Percentiles rank a stretch among this genome's conserved stretches.
Evolutionary conservation across 1,140 invertebrate genomes (phyloP).

Genomic region (Chymomyza costata): DNA sequence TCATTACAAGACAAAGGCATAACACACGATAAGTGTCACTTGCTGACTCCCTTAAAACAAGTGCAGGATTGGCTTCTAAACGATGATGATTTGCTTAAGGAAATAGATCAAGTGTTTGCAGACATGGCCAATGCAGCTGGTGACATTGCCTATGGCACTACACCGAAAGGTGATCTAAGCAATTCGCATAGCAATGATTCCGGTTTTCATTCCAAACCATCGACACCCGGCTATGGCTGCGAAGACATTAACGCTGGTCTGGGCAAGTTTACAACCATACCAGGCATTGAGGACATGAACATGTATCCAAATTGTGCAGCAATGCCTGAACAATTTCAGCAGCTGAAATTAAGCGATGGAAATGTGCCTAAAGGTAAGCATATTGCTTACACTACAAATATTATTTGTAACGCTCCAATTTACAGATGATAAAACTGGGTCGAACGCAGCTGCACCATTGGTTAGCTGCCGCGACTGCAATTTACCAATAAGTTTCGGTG

Average conservation of each 20-base stretch:
- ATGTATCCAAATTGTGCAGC: constrained; percentile 58
- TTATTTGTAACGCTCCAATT: background rate
- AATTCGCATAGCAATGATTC: constrained; percentile 65
- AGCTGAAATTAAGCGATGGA: constrained; percentile 40
- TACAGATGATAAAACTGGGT: background rate
- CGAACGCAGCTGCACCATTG: background rate
- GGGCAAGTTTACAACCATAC: constrained; percentile 54
- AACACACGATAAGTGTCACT: constrained; percentile 76
- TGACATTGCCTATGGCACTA: constrained; percentile 41
- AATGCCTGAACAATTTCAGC: constrained; percentile 56
- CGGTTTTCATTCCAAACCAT: constrained; percentile 69
- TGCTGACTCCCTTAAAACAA: constrained; percentile 77
- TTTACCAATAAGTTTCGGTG: constrained; percentile 81
- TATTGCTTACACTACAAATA: background rate
- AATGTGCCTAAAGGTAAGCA: constrained; percentile 17
- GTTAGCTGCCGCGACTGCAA: constrained; percentile 78
- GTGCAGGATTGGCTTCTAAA: constrained; percentile 77
- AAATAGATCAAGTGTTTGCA: constrained; percentile 77
- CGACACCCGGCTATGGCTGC: constrained; percentile 50
- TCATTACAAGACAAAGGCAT: constrained; percentile 77
- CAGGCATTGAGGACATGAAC: constrained; percentile 69
- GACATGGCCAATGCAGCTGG: constrained; percentile 64
- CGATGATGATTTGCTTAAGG: constrained; percentile 77
- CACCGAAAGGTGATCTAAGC: constrained; percentile 28
- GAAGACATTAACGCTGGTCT: constrained; percentile 39